Base-by-base conservation (phyloP, 2,113 vertebrate genomes). In the Notiomystis cincta region DNA sequence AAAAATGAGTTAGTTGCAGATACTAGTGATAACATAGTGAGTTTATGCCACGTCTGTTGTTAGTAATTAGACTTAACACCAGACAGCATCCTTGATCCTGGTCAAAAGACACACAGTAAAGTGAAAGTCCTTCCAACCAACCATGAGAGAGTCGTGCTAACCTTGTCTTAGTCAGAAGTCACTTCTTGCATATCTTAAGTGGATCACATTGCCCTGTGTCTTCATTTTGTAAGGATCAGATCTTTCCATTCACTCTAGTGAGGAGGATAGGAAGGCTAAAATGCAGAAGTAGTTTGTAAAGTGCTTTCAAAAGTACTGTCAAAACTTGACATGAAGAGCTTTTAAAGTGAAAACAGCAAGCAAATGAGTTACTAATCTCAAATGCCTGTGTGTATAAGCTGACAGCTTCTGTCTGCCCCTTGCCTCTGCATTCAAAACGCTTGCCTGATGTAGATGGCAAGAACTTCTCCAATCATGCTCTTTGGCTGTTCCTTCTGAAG, bases 321-420 rank as follows among this genome's bases (percentile, higher is more conserved):
- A 92, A 93, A 97, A 91, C 21, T 66, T 94, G 95, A 95, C 80
- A 80, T 70, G 51, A 77, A 87, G 75, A 69, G 79, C 76, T 82
- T 87, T 96, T 89, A 91, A 73, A 91, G n/a, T 58, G 82, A 82
- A 93, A 96, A 77, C 82, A 86, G 75, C 54, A 86, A 87, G 87
- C 87, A 95, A 95, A 96, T 90, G 89, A 94, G 89, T 81, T 89
- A 84, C 82, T 96, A 92, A 96, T 96, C 73, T 96, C 65, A 94
- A 90, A 84, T 37, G 37, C 48, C 78, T 91, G 24, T 87, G 72
- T 87, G 65, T 67, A 73, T 87, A 84, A 95, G 10, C 24, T 96
- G 95, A 92, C 95, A 97, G 81, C 70, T 96, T 95, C 94, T 92
- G 84, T 93, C 86, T 94, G 80, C 70, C 87, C 91, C 86, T 89